Evolutionary conservation across 1,140 invertebrate genomes (phyloP).

Genomic region (Drosophila baimaii): DNA sequence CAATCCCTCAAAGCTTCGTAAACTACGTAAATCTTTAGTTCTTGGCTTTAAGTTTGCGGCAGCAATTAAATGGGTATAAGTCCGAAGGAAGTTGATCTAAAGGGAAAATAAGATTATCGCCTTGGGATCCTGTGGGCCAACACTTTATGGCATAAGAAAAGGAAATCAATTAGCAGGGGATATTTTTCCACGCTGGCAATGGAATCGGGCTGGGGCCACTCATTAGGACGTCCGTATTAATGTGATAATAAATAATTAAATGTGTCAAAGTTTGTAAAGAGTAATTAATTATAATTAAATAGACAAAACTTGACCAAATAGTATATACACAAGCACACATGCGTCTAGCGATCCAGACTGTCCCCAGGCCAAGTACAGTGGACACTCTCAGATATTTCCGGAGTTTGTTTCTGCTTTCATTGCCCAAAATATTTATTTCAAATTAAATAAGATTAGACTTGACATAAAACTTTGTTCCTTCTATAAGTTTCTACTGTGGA

Average conservation of each 20-base stretch:
- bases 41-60: conserved; percentile 56
- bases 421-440: background rate
- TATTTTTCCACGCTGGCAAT: conserved; percentile 34
- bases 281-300: conserved; percentile 80
- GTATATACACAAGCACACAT: background rate
- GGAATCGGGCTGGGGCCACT: conserved; percentile 17
- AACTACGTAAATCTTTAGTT: conserved; percentile 50
- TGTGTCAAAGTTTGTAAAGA: conserved; percentile 75
- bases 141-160: conserved; percentile 2
- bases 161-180: conserved; percentile 36
- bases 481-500: conserved; percentile 7
- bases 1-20: conserved; percentile 46
- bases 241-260: conserved; percentile 67
- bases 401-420: background rate
- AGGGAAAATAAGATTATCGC: conserved; percentile 25
- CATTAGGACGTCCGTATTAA: conserved; percentile 23
- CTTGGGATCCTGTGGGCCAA: conserved; percentile 16
- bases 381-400: background rate
- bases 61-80: conserved; percentile 69
- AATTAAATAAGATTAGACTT: background rate
- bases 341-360: background rate
- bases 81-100: conserved; percentile 8
- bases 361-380: conserved; percentile 22
- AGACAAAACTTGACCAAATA: conserved; percentile 38
- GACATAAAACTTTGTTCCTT: background rate